Evolutionary conservation across 30 jellyfish, hydroid and myxozoan genomes (phyloP), one percentile per base, ranked within the genome.

Genomic region (Rhopilema esculentum): DNA sequence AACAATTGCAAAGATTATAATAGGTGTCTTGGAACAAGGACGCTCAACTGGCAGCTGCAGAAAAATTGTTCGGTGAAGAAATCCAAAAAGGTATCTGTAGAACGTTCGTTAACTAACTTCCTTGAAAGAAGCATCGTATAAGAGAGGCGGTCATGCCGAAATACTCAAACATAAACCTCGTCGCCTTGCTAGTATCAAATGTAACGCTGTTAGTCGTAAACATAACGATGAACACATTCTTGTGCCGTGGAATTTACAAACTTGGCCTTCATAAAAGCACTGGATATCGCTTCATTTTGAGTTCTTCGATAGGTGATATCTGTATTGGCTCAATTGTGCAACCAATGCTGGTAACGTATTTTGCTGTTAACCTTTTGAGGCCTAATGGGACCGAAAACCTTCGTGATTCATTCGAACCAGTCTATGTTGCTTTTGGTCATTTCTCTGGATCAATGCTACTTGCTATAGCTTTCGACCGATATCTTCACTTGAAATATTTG

Each of bases 391-490:
- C 26, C 65, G 33, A 19, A 27, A 30, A 0, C 22, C 8, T 70
- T 19, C 65, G 17, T 21, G 8, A 23, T 4, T 22, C 2, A 15
- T 8, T 23, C 9, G 49, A 68, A n/a, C 32, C 28, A 23, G 49
- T 23, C 15, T 49, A 12, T 16, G 2, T 1, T 68, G 79, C 28
- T 4, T 28, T 28, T 68, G 48, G 50, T 52, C 33, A 19, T 12
- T 68, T 19, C 28, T 68, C 79, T 26, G 79, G 49, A 7, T 19
- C n/a, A 21, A 68, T 68, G 79, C 16, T 25, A 8, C 1, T 25
- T 19, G n/a, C n/a, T 2, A 68, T 68, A 21, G 8, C 79, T 2
- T 8, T 68, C n/a, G 79, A 68, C 24, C 79, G 79, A 21, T 68
- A 68, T 26, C 24, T 68, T 1, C 79, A 25, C 24, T 8, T 68